Percentiles rank a stretch among this genome's conserved stretches.
Evolutionary conservation across 2,888 invertebrate genomes (phyloP).

Genomic region (Quadroppia sp.): DNA sequence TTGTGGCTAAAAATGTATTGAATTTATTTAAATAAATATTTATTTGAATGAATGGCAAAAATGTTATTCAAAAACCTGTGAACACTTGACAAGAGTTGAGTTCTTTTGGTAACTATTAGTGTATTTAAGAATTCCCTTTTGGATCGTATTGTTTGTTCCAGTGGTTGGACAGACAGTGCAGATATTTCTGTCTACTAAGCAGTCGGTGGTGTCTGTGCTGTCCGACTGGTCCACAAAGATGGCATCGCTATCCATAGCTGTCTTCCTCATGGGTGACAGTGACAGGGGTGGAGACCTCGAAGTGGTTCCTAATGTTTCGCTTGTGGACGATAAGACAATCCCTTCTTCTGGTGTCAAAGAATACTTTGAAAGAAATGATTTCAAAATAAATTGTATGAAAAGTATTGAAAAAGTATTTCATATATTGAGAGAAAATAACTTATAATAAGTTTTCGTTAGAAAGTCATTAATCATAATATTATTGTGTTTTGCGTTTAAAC

Average conservation of each 20-base stretch:
- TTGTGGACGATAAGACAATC: constrained; percentile 8
- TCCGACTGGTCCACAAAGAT: not conserved
- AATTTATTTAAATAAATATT: not conserved
- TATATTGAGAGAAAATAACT: not conserved
- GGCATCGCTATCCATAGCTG: not conserved
- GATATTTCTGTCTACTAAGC: not conserved
- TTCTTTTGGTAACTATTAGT: not conserved
- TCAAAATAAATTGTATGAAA: not conserved
- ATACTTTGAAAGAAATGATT: not conserved
- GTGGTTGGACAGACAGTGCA: constrained; percentile 2
- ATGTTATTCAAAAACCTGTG: constrained; percentile 4
- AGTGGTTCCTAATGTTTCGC: not conserved
- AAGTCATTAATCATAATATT: not conserved
- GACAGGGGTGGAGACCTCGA: constrained; percentile 16
- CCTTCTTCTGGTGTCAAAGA: not conserved
- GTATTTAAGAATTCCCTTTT: constrained; percentile 16
- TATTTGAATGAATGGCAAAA: not conserved
- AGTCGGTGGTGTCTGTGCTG: not conserved
- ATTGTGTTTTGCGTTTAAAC: not conserved
- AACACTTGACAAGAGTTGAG: constrained; percentile 7
- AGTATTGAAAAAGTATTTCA: not conserved
- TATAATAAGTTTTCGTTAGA: not conserved
- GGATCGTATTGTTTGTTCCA: not conserved
- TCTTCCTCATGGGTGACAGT: not conserved
- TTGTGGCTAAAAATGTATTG: not conserved